Percentiles rank a stretch among this genome's conserved stretches.
These are phyloP conservation scores for Poecilus cupreus DNA, from an alignment of 2,888 invertebrate genomes.

Conservation along the genomic window DNA sequence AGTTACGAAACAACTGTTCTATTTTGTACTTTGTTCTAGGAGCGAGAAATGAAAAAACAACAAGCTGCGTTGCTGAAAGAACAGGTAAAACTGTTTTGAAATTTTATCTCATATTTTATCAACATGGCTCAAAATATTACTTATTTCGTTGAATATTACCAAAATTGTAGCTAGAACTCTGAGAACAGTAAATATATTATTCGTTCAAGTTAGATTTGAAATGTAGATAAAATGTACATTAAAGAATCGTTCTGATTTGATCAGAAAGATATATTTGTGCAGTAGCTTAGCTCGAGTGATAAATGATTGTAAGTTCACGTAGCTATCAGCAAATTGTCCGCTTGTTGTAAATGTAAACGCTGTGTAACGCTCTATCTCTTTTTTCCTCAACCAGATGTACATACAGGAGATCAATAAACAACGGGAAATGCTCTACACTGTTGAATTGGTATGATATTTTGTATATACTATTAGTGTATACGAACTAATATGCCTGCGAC, in stretches of 20 bases:
- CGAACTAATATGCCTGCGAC: conserved; percentile 38
- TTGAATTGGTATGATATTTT: conserved; percentile 83
- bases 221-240: not conserved
- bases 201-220: not conserved
- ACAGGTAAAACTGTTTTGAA: conserved; percentile 80
- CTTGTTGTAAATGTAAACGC: conserved; percentile 71
- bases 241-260: not conserved
- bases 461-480: conserved; percentile 56
- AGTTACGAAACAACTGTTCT: no score
- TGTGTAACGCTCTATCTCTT: conserved; percentile 69
- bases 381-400: conserved; percentile 84
- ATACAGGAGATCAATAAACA: conserved; percentile 93
- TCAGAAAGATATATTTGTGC: conserved; percentile 17
- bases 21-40: conserved; percentile 77
- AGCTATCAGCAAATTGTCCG: conserved; percentile 59
- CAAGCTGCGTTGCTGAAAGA: conserved; percentile 92
- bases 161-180: not conserved
- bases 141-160: not conserved
- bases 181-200: not conserved
- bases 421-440: conserved; percentile 88
- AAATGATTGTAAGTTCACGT: conserved; percentile 44
- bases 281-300: conserved; percentile 29
- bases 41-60: conserved; percentile 92
- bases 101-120: conserved; percentile 54
- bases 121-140: conserved; percentile 50